Evolutionary conservation across 2,888 invertebrate species (phyloP).

Genomic region (Myathropa florea): DNA sequence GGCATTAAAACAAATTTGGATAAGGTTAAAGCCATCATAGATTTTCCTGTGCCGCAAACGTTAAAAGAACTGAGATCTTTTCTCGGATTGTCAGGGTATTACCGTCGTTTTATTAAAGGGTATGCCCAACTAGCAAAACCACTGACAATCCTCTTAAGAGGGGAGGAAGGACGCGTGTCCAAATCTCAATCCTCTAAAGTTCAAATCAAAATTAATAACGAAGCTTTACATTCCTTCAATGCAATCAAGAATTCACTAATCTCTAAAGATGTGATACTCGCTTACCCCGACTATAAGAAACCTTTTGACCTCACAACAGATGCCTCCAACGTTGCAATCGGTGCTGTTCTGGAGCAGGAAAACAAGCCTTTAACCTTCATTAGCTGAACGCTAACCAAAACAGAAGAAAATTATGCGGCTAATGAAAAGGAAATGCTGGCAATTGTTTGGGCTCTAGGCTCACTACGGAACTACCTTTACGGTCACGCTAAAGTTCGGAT

Average conservation of each 20-base stretch:
- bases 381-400: conserved; percentile 17
- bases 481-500: conserved; percentile 15
- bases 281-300: conserved; percentile 20
- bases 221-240: conserved; percentile 17
- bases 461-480: conserved; percentile 32
- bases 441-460: conserved; percentile 23
- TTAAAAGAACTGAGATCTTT: background rate
- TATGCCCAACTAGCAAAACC: conserved; percentile 16
- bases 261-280: conserved; percentile 4
- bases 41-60: background rate
- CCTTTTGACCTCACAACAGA: conserved; percentile 38
- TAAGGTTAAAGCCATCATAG: conserved; percentile 17
- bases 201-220: conserved; percentile 8
- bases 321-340: conserved; percentile 25
- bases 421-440: conserved; percentile 27
- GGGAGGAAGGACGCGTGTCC: conserved; percentile 42
- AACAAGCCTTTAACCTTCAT: conserved; percentile 35
- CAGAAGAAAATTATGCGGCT: conserved; percentile 23
- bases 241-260: conserved; percentile 27
- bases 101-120: background rate
- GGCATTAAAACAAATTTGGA: conserved; percentile 16
- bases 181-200: conserved; percentile 34
- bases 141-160: conserved; percentile 38
- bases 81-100: background rate
- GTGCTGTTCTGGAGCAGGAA: conserved; percentile 30